Conservation (phyloP, 2,797 vertebrate species). For the Molossus alvarezi region DNA sequence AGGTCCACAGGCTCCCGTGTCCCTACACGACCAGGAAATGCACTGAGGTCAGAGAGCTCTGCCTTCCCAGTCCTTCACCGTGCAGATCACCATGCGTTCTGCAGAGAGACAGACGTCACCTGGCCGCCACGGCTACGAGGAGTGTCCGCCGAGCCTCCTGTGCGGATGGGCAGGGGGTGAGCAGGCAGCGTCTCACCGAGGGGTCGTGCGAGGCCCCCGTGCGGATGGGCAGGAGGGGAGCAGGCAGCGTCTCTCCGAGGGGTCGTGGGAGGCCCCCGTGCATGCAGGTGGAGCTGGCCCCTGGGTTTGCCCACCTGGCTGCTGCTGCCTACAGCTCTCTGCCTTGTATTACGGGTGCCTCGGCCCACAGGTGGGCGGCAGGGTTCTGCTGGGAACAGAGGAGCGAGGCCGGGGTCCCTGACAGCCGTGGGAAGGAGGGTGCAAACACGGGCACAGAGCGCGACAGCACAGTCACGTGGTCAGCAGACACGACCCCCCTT, state of each 20-base stretch:
- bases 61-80: neutral
- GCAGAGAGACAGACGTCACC: accelerated
- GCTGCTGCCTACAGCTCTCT: too few species aligned
- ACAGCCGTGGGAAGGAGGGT: neutral
- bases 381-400: neutral
- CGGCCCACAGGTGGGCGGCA: neutral
- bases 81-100: accelerated
- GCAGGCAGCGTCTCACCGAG: neutral
- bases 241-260: neutral
- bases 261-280: too few species aligned
- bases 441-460: neutral
- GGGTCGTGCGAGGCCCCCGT: too few species aligned
- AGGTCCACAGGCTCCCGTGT: neutral
- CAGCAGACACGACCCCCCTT: neutral
- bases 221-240: neutral
- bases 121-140: accelerated
- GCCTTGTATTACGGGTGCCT: too few species aligned
- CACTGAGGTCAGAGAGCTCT: neutral
- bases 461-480: neutral
- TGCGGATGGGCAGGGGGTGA: neutral
- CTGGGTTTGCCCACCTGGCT: too few species aligned
- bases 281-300: too few species aligned
- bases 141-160: too few species aligned
- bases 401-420: neutral
- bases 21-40: neutral